Base-by-base conservation (phyloP, 2,797 vertebrate species). In the Malacoctenus gilli region DNA sequence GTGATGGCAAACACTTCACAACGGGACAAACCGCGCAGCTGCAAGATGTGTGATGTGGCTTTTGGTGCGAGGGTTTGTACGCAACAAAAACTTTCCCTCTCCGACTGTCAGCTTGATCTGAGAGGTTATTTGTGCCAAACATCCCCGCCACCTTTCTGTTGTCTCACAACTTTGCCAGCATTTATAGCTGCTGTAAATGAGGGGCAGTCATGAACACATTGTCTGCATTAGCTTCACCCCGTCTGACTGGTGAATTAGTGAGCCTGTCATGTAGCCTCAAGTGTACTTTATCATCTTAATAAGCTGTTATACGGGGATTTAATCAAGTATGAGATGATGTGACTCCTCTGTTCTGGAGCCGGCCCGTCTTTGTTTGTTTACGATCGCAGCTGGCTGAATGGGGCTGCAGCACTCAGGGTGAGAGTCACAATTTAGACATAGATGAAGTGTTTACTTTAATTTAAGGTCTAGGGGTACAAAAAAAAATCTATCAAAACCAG, bases 81-180 rank as follows among this genome's bases (percentile, higher is more conserved):
- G n/a, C n/a, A n/a, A n/a, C n/a, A n/a, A n/a, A n/a, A n/a, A n/a
- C n/a, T n/a, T n/a, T n/a, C n/a, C n/a, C n/a, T n/a, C n/a, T n/a
- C n/a, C n/a, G n/a, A n/a, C n/a, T n/a, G 9, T 28, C 11, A 11
- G 49, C 18, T 57, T 49, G n/a, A n/a, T 56, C 18, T 14, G 36
- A 11, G 13, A 51, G 8, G 16, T 23, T 50, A 12, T 25, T 13
- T 42, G 36, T 38, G 11, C 36, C 36, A 38, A 11, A 38, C 15
- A 18, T 38, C 16, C 10, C 15, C 36, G 15, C 15, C 35, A 8
- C 14, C n/a, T n/a, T n/a, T 37, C 35, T 16, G 14, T 9, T 18
- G 35, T 37, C 15, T 3, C 7, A 8, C 16, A 38, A 11, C 8
- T 4, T 11, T 38, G 4, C 4, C 9, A 10, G 5, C 36, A 18